phyloP scores from a whole-genome alignment of 2,113 vertebrate genomes.

The Gallinago media region DNA sequence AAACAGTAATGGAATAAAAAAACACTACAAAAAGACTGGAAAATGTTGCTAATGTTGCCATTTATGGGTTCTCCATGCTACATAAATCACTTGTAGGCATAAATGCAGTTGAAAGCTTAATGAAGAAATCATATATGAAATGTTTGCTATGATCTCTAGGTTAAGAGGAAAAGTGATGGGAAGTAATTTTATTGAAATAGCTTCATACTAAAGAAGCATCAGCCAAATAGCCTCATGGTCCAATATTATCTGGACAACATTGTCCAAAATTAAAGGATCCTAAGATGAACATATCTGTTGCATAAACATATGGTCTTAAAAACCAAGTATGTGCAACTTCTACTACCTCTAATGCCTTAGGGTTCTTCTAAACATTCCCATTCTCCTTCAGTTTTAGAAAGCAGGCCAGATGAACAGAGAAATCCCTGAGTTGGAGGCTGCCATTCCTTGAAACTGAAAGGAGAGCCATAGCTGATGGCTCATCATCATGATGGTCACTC shows the following conservation, averaged over 20 bases:
- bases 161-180: not conserved
- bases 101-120: not conserved
- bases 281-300: not conserved
- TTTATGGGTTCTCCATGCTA: not conserved
- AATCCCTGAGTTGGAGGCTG: not conserved
- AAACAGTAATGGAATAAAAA: not conserved
- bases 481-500: not conserved
- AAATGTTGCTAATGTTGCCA: not conserved
- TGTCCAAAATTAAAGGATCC: not conserved
- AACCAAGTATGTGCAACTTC: not conserved
- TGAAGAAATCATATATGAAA: not conserved
- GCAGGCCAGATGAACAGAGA: not conserved
- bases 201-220: not conserved
- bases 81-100: not conserved
- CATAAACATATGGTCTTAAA: not conserved
- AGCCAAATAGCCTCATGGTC: not conserved
- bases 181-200: not conserved
- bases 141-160: not conserved
- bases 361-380: not conserved
- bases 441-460: not conserved
- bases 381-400: not conserved
- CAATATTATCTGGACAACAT: not conserved
- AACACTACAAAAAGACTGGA: not conserved
- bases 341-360: not conserved
- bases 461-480: not conserved